phyloP scores from a whole-genome alignment of 2,113 vertebrate genomes.

The Lycaon pictus region DNA sequence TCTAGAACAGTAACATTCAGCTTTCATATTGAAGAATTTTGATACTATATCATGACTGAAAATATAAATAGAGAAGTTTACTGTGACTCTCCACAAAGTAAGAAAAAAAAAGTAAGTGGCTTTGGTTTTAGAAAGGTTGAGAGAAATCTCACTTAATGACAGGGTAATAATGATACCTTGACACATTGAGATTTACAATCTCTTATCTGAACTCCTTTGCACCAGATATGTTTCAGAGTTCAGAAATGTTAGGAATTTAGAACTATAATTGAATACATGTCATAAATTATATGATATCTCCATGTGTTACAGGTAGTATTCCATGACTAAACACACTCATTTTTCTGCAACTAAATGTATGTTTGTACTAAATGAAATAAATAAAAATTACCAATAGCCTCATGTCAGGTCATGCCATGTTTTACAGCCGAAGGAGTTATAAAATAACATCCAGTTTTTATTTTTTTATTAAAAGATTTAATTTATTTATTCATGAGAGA shows the following conservation, averaged over 20 bases:
- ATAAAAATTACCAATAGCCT: slow-evolving; percentile 41
- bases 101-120: background rate
- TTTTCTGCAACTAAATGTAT: slow-evolving; percentile 26
- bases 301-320: background rate
- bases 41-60: background rate
- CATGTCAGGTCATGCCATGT: background rate
- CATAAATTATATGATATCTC: background rate
- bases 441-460: slow-evolving; percentile 24
- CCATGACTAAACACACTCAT: slow-evolving; percentile 46
- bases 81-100: background rate
- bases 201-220: background rate
- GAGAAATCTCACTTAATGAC: background rate
- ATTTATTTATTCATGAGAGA: too few relatives aligned
- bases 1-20: background rate
- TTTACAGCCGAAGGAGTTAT: slow-evolving; percentile 56
- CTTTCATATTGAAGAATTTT: background rate
- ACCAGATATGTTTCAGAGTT: background rate
- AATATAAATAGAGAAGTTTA: background rate
- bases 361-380: slow-evolving; percentile 31
- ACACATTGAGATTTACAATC: background rate
- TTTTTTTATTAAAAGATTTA: too few relatives aligned
- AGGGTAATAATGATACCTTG: background rate
- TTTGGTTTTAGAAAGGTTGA: background rate
- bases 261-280: slow-evolving; percentile 18
- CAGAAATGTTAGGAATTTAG: slow-evolving; percentile 49